Evolutionary conservation across 2,888 invertebrate genomes (phyloP).

Genomic region (Hesperia comma): DNA sequence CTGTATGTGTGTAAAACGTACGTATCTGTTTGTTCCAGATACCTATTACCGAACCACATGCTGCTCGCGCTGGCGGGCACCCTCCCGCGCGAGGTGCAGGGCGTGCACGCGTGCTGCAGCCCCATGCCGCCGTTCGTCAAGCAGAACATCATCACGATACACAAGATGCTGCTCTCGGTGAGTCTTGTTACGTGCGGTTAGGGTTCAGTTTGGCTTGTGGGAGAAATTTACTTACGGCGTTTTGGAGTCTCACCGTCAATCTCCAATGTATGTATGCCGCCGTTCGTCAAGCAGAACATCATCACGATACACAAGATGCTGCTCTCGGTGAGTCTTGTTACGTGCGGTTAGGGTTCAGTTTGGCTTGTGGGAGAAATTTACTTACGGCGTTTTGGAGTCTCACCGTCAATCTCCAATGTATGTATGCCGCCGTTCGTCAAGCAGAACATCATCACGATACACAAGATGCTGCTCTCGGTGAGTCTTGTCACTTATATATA

Average conservation of each 20-base stretch:
- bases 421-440: slow-evolving; percentile 90
- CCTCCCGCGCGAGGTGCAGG: slow-evolving; percentile 95
- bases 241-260: no score
- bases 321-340: slow-evolving; percentile 55
- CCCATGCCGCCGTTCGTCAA: slow-evolving; percentile 91
- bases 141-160: slow-evolving; percentile 62
- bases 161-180: slow-evolving; percentile 67
- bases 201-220: no score
- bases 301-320: slow-evolving; percentile 65
- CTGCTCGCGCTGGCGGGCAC: slow-evolving; percentile 94
- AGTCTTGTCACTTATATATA: no score
- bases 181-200: slow-evolving; percentile 43
- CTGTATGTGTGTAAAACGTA: no score
- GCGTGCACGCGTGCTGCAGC: slow-evolving; percentile 95
- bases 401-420: no score
- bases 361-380: no score
- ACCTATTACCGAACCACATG: slow-evolving; percentile 98
- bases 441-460: slow-evolving; percentile 62
- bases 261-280: no score
- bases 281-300: slow-evolving; percentile 76
- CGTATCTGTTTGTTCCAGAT: slow-evolving; percentile 74
- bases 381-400: no score
- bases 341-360: no score
- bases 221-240: no score
- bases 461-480: slow-evolving; percentile 67